Evolutionary conservation across 2,113 vertebrate genomes (phyloP).

Genomic region (Calonectris borealis): DNA sequence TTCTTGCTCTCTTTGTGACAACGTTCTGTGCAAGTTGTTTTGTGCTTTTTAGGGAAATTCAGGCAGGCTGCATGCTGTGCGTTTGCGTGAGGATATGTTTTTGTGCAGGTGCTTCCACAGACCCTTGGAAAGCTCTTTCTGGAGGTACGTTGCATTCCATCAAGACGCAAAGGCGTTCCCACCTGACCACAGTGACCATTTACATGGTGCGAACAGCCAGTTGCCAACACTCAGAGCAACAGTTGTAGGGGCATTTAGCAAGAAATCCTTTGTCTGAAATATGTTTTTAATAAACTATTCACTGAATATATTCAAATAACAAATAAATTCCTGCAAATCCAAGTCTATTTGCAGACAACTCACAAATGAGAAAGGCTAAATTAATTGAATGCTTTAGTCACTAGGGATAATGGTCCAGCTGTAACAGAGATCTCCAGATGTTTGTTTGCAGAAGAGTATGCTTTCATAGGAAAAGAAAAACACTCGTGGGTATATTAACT

Average conservation of each 20-base stretch:
- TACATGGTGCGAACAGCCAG: not conserved
- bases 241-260: not conserved
- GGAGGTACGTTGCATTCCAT: not conserved
- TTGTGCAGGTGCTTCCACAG: constrained; percentile 12
- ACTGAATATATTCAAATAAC: not conserved
- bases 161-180: not conserved
- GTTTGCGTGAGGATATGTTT: accelerated
- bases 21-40: not conserved
- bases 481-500: constrained; percentile 56
- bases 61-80: not conserved
- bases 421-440: constrained; percentile 59
- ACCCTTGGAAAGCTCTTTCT: not conserved
- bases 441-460: constrained; percentile 35
- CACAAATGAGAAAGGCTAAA: constrained; percentile 26
- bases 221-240: not conserved
- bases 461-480: constrained; percentile 34
- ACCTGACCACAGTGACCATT: not conserved
- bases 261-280: constrained; percentile 47
- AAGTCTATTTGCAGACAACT: constrained; percentile 18
- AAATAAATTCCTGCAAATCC: not conserved
- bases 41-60: not conserved
- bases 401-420: constrained; percentile 51
- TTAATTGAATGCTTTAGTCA: constrained; percentile 20
- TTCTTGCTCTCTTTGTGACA: not conserved
- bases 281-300: constrained; percentile 58